phyloP scores from a whole-genome alignment of 2,888 invertebrate genomes.

The Andrena minutula region DNA sequence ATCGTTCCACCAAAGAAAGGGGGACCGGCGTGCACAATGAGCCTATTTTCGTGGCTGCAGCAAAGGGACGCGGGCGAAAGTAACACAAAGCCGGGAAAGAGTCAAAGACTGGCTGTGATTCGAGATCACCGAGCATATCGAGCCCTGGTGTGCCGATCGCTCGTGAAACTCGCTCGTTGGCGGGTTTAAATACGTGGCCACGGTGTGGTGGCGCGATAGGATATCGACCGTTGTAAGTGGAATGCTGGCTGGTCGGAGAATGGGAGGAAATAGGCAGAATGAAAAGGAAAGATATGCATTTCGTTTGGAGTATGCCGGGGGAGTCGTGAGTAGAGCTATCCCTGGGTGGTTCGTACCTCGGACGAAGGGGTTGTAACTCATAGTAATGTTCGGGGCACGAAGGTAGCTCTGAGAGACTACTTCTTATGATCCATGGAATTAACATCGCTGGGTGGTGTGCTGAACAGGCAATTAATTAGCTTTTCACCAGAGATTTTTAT shows the following conservation, averaged over 20 bases:
- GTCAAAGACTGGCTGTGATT: conserved; percentile 10
- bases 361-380: conserved; percentile 3
- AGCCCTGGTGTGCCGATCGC: conserved; percentile 1
- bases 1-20: not conserved
- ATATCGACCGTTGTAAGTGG: conserved; percentile 17
- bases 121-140: conserved; percentile 18
- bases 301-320: not conserved
- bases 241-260: not conserved
- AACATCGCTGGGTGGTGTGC: not conserved
- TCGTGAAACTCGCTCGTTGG: conserved; percentile 3
- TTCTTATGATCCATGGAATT: not conserved
- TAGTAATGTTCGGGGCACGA: conserved; percentile 4
- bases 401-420: conserved; percentile 1
- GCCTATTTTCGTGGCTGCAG: conserved; percentile 26
- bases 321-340: not conserved
- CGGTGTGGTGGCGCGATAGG: not conserved
- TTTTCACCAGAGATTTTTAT: not conserved
- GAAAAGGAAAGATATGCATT: conserved; percentile 8
- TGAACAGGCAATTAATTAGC: not conserved
- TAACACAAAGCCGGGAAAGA: conserved; percentile 22
- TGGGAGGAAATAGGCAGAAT: not conserved
- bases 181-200: not conserved
- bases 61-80: conserved; percentile 5
- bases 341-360: not conserved
- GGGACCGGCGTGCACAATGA: not conserved